Evolutionary conservation across 2,113 vertebrate genomes (phyloP), one percentile per base, ranked within the genome.

Genomic region (Scatophagus argus): DNA sequence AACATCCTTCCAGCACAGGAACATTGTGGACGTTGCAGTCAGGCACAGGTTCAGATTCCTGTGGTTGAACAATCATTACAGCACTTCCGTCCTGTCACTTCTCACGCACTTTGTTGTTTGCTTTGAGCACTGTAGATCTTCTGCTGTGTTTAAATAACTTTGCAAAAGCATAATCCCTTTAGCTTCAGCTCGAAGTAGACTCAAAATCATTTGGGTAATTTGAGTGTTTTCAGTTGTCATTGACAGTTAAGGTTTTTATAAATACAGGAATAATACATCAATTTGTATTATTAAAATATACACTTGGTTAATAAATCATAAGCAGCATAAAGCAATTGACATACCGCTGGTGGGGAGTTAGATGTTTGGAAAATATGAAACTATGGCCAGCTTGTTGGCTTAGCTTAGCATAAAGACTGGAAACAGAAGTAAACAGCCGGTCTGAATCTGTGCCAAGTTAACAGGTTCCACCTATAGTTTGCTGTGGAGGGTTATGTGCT

Each of bases 51-150:
- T 38, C 2, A 58, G 6, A 64, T 54, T 60, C 44, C 49, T 39
- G 56, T 0, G 1, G 41, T 4, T 70, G 3, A 63, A 43, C 23
- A 51, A 14, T 31, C 4, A 13, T 46, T 21, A 11, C n/a, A 56
- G 36, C 25, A 47, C 76, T 34, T 29, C 8, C 29, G 13, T 12
- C 0, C 1, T 9, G 8, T 4, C 27, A 54, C 47, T 49, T 38
- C 4, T 29, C 34, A 32, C 23, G 56, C 23, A 10, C 7, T 56
- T 62, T 34, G 43, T 62, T 70, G 36, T 54, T 79, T 65, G 66
- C 23, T 25, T 32, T 25, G 32, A 6, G 3, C 1, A 16, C 0
- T 16, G 23, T 14, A 44, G 17, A 23, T 46, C 47, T 12, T n/a
- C 6, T 27, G 27, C 13, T 27, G 13, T 55, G 55, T 44, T 54